Conservation (phyloP, 2,888 invertebrate genomes). For the Mallateleia sp. region DNA sequence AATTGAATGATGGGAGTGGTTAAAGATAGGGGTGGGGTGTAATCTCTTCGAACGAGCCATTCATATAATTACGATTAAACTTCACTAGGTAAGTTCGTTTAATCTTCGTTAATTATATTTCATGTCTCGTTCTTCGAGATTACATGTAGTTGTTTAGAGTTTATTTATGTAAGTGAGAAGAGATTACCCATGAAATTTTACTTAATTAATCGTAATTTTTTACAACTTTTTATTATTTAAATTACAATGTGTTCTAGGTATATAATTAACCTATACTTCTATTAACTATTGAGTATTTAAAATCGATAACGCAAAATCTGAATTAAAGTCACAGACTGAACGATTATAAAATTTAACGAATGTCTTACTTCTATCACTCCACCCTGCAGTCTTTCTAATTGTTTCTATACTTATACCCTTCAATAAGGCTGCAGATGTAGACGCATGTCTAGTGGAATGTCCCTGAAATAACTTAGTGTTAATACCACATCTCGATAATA, state of each 20-base stretch:
- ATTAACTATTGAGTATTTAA: slow-evolving; percentile 6
- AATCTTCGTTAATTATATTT: no score
- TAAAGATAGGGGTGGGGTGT: slow-evolving; percentile 18
- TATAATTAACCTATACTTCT: slow-evolving; percentile 3
- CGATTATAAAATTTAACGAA: slow-evolving; percentile 50
- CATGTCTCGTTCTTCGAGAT: slow-evolving; percentile 39
- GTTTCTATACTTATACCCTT: slow-evolving; percentile 35
- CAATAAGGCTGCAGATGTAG: slow-evolving; percentile 33
- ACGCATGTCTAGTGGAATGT: slow-evolving; percentile 50
- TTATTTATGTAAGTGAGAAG: slow-evolving; percentile 9
- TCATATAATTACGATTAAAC: no score
- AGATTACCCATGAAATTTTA: slow-evolving; percentile 7
- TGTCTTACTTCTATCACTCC: slow-evolving; percentile 28
- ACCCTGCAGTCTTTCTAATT: slow-evolving; percentile 51
- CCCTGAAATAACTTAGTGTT: slow-evolving; percentile 31
- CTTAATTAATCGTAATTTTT: neutral
- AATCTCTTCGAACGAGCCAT: no score
- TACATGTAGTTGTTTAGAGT: slow-evolving; percentile 50
- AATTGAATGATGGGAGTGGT: neutral
- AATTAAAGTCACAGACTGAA: slow-evolving; percentile 11
- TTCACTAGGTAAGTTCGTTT: no score
- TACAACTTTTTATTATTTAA: slow-evolving; percentile 18
- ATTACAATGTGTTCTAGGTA: neutral
- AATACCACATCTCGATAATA: slow-evolving; percentile 33
- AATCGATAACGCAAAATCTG: slow-evolving; percentile 29